Evolutionary conservation across 2,888 invertebrate genomes (phyloP).

Genomic region (Nephrotoma guestfalica): DNA sequence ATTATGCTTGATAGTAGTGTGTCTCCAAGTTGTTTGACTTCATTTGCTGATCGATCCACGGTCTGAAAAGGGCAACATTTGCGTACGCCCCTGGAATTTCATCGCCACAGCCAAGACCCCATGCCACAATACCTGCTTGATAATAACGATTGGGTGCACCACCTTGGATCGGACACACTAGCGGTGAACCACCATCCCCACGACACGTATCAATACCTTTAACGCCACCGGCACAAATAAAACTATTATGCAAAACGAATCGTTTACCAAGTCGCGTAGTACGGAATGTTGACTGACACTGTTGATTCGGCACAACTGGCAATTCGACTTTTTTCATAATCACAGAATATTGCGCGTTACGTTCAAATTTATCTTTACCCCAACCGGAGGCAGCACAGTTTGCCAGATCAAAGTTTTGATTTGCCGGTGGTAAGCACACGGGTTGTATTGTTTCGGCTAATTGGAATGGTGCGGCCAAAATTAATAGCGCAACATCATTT

Average conservation of each 20-base stretch:
- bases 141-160: constrained; percentile 43
- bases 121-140: constrained; percentile 67
- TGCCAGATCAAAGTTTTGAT: constrained; percentile 28
- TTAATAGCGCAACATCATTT: constrained; percentile 59
- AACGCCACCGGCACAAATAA: constrained; percentile 68
- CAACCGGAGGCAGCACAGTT: constrained; percentile 63
- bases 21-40: constrained; percentile 33
- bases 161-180: constrained; percentile 46
- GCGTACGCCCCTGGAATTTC: constrained; percentile 66
- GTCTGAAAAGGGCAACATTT: constrained; percentile 47
- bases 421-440: constrained; percentile 43
- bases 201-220: constrained; percentile 60
- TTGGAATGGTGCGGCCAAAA: constrained; percentile 44
- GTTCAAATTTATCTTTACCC: constrained; percentile 61
- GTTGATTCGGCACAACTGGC: constrained; percentile 43
- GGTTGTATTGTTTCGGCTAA: constrained; percentile 52
- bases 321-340: constrained; percentile 60
- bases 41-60: constrained; percentile 59
- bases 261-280: constrained; percentile 47
- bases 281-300: constrained; percentile 46
- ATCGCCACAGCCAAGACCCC: constrained; percentile 78
- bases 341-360: constrained; percentile 46
- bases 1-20: constrained; percentile 1
- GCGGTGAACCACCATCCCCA: constrained; percentile 72
- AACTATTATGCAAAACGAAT: constrained; percentile 52